Base-by-base conservation (phyloP, 2,888 invertebrate species). In the Flexamia atlantica region DNA sequence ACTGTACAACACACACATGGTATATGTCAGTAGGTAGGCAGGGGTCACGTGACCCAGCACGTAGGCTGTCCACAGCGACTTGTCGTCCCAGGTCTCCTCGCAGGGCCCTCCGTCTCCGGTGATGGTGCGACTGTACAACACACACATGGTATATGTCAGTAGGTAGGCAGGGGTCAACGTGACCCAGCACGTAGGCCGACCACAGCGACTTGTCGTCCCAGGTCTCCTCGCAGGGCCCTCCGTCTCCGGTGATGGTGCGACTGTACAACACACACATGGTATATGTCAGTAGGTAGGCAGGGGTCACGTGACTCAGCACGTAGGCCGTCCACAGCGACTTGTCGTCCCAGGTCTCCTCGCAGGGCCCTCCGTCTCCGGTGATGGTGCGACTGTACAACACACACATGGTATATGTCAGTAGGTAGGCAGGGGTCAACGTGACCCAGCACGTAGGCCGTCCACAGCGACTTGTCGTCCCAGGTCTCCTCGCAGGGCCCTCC, bases 231-330 rank as follows among this genome's bases (percentile, higher is more conserved):
- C 74, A 28, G 30, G 64, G 17, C 10, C 53, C 53, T 4, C 12
- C 12, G 53, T 53, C n/a, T 4, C n/a, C 53, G n/a, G n/a, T 53
- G 12, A 53, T 53, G 53, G 53, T 53, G 9, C 53, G 53, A 17
- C 53, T 53, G n/a, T 4, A 53, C n/a, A n/a, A n/a, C n/a, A n/a
- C n/a, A n/a, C n/a, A n/a, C n/a, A n/a, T n/a, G n/a, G n/a, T n/a
- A n/a, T n/a, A n/a, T n/a, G 91, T 91, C 64, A 90, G 87, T 53
- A 90, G 87, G 87, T 90, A 90, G 7, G 90, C 89, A 12, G 90
- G 87, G 23, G 89, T 87, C 40, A 90, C 86, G 57, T 86, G 86
- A 42, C 85, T 70, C 20, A 86, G 42, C 20, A 79, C 84, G 79
- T 84, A 85, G 14, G 85, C 76, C 20, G 83, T 79, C 25, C 84